Conservation (phyloP, 2,797 vertebrate genomes). For the Anisognathus igniventris region DNA sequence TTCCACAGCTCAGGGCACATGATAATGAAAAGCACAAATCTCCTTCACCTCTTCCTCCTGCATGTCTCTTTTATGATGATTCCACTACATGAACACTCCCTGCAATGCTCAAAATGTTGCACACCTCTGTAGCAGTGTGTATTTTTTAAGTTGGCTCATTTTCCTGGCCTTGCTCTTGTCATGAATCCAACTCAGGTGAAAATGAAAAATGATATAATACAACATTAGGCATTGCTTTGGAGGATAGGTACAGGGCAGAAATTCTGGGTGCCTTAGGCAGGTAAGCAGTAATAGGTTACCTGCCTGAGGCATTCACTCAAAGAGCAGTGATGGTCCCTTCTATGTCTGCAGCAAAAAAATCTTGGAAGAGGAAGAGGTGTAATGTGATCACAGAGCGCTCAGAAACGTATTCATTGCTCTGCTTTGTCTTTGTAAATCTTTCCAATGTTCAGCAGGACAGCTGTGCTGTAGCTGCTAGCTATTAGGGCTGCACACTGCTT, state of each 20-base stretch:
- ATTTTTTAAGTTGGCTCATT: not conserved
- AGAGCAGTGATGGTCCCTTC: not conserved
- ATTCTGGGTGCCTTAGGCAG: not conserved
- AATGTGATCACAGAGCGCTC: not conserved
- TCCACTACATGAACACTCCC: not conserved
- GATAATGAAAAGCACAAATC: not conserved
- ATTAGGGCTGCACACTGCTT: conserved; percentile 72
- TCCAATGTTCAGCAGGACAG: conserved; percentile 61
- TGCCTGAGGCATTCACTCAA: not conserved
- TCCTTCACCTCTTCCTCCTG: not conserved
- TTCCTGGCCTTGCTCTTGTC: not conserved
- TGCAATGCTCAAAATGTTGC: not conserved
- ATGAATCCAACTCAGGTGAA: not conserved
- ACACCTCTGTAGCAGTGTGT: rapidly evolving
- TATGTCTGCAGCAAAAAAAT: not conserved
- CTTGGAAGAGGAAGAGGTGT: not conserved
- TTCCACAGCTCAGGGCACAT: not conserved
- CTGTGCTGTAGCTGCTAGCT: conserved; percentile 70
- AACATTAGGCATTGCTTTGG: not conserved
- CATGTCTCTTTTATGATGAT: not conserved
- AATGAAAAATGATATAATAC: not conserved
- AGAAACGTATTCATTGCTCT: conserved; percentile 16
- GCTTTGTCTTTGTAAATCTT: conserved; percentile 71
- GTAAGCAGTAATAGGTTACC: not conserved
- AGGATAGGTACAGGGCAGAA: not conserved